These are phyloP conservation scores for Salarias fasciatus DNA, from an alignment of 2,797 vertebrate species.

Conservation along the genomic window DNA sequence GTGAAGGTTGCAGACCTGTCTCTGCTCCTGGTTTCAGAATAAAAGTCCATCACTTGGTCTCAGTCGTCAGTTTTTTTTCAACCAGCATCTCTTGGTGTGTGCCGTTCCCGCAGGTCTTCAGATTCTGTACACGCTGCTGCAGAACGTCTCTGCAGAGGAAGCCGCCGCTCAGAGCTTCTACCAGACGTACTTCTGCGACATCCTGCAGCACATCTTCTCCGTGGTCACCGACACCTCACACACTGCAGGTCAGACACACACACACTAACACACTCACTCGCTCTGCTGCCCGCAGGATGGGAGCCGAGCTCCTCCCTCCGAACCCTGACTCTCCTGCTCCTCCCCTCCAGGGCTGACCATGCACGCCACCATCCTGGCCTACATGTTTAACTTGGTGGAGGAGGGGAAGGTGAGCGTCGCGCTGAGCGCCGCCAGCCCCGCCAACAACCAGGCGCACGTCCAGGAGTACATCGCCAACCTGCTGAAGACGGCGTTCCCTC, in stretches of 20 bases:
- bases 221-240: constrained; percentile 98
- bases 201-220: constrained; percentile 98
- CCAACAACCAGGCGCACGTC: constrained; percentile 95
- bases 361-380: constrained; percentile 97
- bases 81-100: no score
- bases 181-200: constrained; percentile 97
- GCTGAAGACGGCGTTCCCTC: constrained; percentile 97
- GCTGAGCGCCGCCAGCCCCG: constrained; percentile 88
- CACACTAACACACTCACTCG: no score
- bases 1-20: no score
- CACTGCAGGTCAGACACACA: constrained; percentile 86
- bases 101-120: constrained; percentile 85
- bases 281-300: neutral
- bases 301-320: neutral
- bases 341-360: constrained; percentile 90
- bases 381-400: constrained; percentile 99
- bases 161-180: constrained; percentile 98
- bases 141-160: constrained; percentile 96
- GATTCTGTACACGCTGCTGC: constrained; percentile 95
- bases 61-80: no score
- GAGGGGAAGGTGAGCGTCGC: constrained; percentile 95
- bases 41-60: no score
- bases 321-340: no score
- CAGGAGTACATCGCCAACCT: constrained; percentile 98
- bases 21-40: no score